Base-by-base conservation (phyloP, 35 echinoderm and acorn worm species). In the Holothuria glaberrima region DNA sequence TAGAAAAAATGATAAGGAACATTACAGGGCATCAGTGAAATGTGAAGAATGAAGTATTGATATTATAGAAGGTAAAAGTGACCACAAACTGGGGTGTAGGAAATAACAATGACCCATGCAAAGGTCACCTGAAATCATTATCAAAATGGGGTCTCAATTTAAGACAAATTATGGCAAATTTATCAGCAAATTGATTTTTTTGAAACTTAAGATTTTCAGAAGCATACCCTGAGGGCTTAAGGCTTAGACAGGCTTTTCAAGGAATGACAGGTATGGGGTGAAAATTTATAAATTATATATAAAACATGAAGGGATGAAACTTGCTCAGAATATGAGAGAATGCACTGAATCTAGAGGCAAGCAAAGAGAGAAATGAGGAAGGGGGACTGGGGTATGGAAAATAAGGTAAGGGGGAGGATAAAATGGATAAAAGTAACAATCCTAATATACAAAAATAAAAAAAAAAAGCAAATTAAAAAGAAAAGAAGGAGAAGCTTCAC, bases 11-110 rank as follows among this genome's bases (percentile, higher is more conserved):
- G 36, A 41, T 7, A 54, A 48, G 30, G 21, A 32, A 32, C 64
- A 68, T 14, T 48, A 50, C 12, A 19, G 50, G 1, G 44, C 19
- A 52, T 26, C 7, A 14, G 27, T 48, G n/a, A 48, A 25, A 21
- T 48, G 17, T 78, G n/a, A 27, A 24, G n/a, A 21, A 78, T 48
- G 74, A 48, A 78, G 38, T 74, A 52, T 41, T 30, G 20, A 34
- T 10, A 13, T 16, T 46, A 48, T 75, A 45, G 29, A 14, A 75
- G 66, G 74, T 12, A 50, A 78, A 54, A 78, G 5, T 78, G 74
- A 78, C 74, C 74, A 78, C 74, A 78, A 78, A 78, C 20, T 78
- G 74, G 74, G 21, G 9, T 6, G 24, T 9, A 21, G 12, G 50
- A 13, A 22, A 14, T 78, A 48, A 41, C 71, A 75, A n/a, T 78